Evolutionary conservation across 2,888 invertebrate genomes (phyloP).

Genomic region (Sesia apiformis): DNA sequence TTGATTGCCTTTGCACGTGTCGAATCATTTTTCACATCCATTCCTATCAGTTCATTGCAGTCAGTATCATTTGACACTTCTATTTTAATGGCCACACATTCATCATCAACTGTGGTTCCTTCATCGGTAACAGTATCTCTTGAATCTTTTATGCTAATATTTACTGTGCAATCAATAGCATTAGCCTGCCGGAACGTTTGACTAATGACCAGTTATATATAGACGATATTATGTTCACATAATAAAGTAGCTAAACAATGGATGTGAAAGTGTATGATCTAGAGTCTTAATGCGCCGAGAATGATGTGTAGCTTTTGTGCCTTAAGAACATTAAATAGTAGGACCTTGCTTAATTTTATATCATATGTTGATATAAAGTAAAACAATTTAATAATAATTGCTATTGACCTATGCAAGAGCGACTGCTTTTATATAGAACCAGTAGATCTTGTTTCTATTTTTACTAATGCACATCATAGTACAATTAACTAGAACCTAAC

Average conservation of each 20-base stretch:
- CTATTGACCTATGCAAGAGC: too few relatives aligned
- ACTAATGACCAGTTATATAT: constrained; percentile 19
- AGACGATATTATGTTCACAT: constrained; percentile 13
- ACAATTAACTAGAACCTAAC: too few relatives aligned
- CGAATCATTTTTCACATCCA: neutral
- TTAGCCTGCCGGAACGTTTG: constrained; percentile 15
- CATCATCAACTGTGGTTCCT: constrained; percentile 1
- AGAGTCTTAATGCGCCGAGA: neutral
- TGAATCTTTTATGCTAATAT: constrained; percentile 23
- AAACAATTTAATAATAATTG: too few relatives aligned
- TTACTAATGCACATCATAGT: too few relatives aligned
- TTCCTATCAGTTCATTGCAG: neutral
- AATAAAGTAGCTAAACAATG: constrained; percentile 26
- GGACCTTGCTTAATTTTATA: neutral
- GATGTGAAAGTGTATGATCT: neutral
- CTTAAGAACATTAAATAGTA: neutral
- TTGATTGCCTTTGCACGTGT: constrained; percentile 1
- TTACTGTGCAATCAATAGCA: constrained; percentile 21
- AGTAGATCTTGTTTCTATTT: too few relatives aligned
- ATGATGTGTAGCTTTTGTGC: neutral
- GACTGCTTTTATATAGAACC: too few relatives aligned
- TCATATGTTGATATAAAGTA: too few relatives aligned
- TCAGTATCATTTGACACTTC: neutral
- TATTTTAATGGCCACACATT: neutral
- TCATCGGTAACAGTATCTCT: constrained; percentile 16